These are phyloP conservation scores for Hydraecia micacea DNA, from an alignment of 2,888 invertebrate genomes.

Conservation along the genomic window DNA sequence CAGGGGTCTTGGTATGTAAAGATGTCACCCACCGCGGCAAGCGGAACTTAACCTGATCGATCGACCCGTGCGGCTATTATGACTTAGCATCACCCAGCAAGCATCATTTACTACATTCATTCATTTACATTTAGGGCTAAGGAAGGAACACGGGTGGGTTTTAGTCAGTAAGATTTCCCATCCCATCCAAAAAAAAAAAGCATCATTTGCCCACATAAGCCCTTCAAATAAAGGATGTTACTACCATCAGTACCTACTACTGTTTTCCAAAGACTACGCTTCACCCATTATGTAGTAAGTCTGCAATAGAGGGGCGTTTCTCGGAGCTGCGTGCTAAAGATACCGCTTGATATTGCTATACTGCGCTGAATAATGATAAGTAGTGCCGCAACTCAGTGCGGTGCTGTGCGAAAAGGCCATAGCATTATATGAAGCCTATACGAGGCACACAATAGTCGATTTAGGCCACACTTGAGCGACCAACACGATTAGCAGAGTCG, in stretches of 20 bases:
- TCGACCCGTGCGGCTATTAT: not conserved
- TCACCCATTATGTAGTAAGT: conserved; percentile 15
- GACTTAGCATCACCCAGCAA: not conserved
- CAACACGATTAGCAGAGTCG: conserved; percentile 15
- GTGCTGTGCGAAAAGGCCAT: conserved; percentile 35
- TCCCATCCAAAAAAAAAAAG: no score
- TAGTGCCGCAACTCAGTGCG: conserved; percentile 27
- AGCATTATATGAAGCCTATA: conserved; percentile 36
- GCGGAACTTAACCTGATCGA: not conserved
- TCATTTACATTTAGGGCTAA: no score
- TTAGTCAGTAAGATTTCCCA: no score
- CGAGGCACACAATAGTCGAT: conserved; percentile 23
- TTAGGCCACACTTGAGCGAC: conserved; percentile 20
- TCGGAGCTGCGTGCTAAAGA: conserved; percentile 31
- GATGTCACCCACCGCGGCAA: not conserved
- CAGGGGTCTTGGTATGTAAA: not conserved
- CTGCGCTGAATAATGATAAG: conserved; percentile 40
- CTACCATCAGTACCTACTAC: not conserved
- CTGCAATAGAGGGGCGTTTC: conserved; percentile 4
- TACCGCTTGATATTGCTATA: conserved; percentile 40
- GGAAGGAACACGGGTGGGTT: no score
- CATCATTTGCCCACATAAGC: not conserved
- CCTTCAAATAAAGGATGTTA: not conserved
- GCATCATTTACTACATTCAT: not conserved
- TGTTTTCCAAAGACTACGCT: conserved; percentile 26